phyloP scores from a whole-genome alignment of 2,888 invertebrate species.

The Dicyrtoma fusca region DNA sequence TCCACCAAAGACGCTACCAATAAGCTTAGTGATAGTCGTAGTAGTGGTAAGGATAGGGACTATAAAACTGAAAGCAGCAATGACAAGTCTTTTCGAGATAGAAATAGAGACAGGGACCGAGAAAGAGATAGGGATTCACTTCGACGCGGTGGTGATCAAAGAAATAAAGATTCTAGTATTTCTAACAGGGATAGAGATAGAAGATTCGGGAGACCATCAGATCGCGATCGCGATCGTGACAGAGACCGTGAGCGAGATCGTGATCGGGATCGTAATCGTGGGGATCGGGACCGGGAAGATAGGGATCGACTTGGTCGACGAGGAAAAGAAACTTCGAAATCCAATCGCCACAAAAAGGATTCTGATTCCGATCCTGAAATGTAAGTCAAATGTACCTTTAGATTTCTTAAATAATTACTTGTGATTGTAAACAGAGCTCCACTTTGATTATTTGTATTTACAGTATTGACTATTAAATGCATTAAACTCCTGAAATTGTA shows the following conservation, averaged over 20 bases:
- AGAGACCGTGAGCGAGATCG: slow-evolving; percentile 56
- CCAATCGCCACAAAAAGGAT: slow-evolving; percentile 18
- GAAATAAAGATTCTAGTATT: no score
- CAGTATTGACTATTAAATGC: neutral
- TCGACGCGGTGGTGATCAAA: no score
- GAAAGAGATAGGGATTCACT: no score
- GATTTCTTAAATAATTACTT: slow-evolving; percentile 25
- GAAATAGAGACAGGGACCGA: neutral
- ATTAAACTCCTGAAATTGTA: neutral
- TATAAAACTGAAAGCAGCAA: slow-evolving; percentile 1
- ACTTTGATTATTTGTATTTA: no score
- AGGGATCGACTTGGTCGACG: slow-evolving; percentile 58
- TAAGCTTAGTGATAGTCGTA: slow-evolving; percentile 20
- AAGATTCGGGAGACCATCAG: neutral
- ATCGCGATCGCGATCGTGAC: slow-evolving; percentile 38
- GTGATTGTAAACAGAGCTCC: neutral
- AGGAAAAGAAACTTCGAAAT: slow-evolving; percentile 58
- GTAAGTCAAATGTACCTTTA: no score
- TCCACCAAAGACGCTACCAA: slow-evolving; percentile 5
- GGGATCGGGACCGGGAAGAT: slow-evolving; percentile 11
- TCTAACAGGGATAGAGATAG: slow-evolving; percentile 1
- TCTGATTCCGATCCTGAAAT: slow-evolving; percentile 34
- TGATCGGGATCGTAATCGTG: slow-evolving; percentile 25
- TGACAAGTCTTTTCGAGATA: slow-evolving; percentile 14
- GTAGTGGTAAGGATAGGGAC: slow-evolving; percentile 10